Percentiles rank a stretch among this genome's conserved stretches.
Evolutionary conservation across 1,140 invertebrate genomes (phyloP).

Genomic region (Tyrophagus putrescentiae): DNA sequence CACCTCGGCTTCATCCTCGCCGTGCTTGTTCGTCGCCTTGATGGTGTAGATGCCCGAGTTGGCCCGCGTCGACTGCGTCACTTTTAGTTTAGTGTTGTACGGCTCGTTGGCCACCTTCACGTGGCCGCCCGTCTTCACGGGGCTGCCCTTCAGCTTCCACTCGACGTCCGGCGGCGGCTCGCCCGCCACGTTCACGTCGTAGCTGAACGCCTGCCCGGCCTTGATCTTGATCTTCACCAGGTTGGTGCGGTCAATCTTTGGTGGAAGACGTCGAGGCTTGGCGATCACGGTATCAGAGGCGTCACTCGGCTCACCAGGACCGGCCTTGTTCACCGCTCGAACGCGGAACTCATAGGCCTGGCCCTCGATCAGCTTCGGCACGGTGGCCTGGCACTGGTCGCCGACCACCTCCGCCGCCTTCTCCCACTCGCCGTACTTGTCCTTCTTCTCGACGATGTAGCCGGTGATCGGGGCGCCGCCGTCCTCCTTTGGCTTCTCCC

Average conservation of each 20-base stretch:
- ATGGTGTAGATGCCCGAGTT: conserved; percentile 87
- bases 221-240: conserved; percentile 73
- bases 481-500: conserved; percentile 77
- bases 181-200: conserved; percentile 81
- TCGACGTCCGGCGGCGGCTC: conserved; percentile 83
- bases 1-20: conserved; percentile 79
- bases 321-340: conserved; percentile 78
- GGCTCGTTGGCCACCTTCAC: conserved; percentile 51
- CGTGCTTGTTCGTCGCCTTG: conserved; percentile 70
- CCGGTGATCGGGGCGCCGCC: conserved; percentile 74
- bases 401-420: conserved; percentile 71
- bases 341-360: conserved; percentile 81
- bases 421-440: conserved; percentile 89
- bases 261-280: conserved; percentile 71
- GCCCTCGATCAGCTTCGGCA: conserved; percentile 75
- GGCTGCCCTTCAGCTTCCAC: conserved; percentile 62
- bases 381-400: conserved; percentile 59
- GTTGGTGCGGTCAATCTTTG: conserved; percentile 55
- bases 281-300: conserved; percentile 22
- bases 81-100: conserved; percentile 46
- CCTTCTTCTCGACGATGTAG: conserved; percentile 82
- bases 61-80: conserved; percentile 61
- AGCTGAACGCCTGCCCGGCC: conserved; percentile 74
- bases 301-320: conserved; percentile 69
- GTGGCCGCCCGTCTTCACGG: conserved; percentile 24